Evolutionary conservation across 2,888 invertebrate genomes (phyloP).

Genomic region (Euproctis similis): DNA sequence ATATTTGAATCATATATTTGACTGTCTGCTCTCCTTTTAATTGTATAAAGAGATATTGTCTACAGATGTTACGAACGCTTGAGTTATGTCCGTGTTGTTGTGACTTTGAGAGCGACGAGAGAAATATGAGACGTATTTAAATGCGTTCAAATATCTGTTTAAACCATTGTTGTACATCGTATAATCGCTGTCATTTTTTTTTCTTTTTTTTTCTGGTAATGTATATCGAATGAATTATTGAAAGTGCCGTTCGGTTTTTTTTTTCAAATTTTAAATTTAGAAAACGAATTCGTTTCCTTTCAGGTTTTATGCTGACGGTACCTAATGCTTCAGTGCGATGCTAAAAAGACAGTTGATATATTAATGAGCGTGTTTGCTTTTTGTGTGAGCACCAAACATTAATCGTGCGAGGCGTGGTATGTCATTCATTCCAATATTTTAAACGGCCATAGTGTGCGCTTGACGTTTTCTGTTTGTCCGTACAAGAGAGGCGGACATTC

Average conservation of each 20-base stretch:
- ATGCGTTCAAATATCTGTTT: slow-evolving; percentile 32
- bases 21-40: slow-evolving; percentile 62
- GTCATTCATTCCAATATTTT: slow-evolving; percentile 77
- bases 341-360: slow-evolving; percentile 75
- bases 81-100: slow-evolving; percentile 56
- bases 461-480: slow-evolving; percentile 68
- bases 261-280: too few relatives aligned
- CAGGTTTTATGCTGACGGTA: slow-evolving; percentile 45
- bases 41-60: slow-evolving; percentile 67
- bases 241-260: neutral
- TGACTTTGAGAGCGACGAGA: slow-evolving; percentile 47
- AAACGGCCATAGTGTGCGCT: slow-evolving; percentile 56
- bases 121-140: slow-evolving; percentile 62
- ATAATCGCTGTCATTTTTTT: neutral
- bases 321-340: slow-evolving; percentile 46
- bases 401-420: slow-evolving; percentile 72
- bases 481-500: slow-evolving; percentile 62
- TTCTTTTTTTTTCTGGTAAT: neutral
- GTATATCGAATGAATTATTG: neutral
- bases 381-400: slow-evolving; percentile 66
- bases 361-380: slow-evolving; percentile 73
- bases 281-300: slow-evolving; percentile 3
- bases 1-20: slow-evolving; percentile 61
- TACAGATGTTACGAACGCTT: slow-evolving; percentile 61
- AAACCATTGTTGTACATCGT: slow-evolving; percentile 15